phyloP scores from a whole-genome alignment of 2,113 vertebrate genomes.

The Notarius quadriscutis region DNA sequence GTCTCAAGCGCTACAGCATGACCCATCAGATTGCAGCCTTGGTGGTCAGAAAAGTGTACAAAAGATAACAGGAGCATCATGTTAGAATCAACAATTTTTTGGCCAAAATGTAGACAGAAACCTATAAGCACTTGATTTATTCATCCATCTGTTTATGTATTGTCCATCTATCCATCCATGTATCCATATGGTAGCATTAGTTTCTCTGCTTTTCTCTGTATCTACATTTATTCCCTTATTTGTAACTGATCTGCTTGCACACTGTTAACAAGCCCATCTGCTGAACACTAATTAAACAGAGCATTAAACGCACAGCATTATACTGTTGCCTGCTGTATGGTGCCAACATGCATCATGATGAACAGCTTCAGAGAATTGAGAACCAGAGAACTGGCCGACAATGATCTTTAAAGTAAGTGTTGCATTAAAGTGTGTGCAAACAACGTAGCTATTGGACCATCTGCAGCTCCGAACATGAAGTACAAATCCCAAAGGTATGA shows the following conservation, averaged over 20 bases:
- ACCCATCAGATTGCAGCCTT: neutral
- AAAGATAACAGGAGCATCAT: neutral
- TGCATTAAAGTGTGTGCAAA: neutral
- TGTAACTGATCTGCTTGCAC: conserved; percentile 6
- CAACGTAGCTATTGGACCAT: neutral
- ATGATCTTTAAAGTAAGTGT: conserved; percentile 7
- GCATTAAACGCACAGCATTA: neutral
- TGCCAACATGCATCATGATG: neutral
- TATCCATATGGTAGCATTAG: neutral
- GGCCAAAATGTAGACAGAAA: too few relatives aligned
- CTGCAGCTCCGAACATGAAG: conserved; percentile 7
- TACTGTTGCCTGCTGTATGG: conserved; percentile 12
- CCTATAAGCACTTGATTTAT: neutral
- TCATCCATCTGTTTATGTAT: neutral
- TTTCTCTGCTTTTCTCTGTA: neutral
- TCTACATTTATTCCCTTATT: conserved; percentile 11
- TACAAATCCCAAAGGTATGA: neutral
- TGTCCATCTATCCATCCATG: neutral
- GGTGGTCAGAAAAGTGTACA: neutral
- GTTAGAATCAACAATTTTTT: neutral
- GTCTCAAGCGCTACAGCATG: too few relatives aligned
- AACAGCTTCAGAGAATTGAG: conserved; percentile 1
- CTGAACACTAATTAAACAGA: conserved; percentile 20
- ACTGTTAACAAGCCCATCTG: conserved; percentile 35
- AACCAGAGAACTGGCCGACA: neutral